Evolutionary conservation across 23 tunicate species (phyloP).

Genomic region (Ascidia mentula): DNA sequence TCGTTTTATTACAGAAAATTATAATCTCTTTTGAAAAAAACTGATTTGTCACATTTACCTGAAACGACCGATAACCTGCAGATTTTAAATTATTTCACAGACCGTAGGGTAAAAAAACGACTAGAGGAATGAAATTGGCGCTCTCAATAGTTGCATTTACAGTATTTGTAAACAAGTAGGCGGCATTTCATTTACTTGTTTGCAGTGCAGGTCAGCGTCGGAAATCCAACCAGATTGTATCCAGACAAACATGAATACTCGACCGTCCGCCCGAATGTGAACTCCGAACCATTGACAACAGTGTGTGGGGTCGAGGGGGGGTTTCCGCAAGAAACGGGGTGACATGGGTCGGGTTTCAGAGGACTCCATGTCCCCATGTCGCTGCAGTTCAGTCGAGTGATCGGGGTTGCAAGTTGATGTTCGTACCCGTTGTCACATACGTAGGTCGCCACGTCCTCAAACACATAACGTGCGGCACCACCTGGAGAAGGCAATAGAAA

Average conservation of each 20-base stretch:
- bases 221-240: constrained; percentile 38
- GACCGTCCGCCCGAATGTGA: constrained; percentile 25
- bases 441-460: constrained; percentile 31
- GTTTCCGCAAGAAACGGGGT: constrained; percentile 52
- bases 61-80: too few relatives aligned
- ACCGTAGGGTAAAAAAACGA: too few relatives aligned
- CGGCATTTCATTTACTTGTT: constrained; percentile 43
- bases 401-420: not conserved
- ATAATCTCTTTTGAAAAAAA: not conserved
- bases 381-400: constrained; percentile 18
- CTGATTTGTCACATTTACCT: too few relatives aligned
- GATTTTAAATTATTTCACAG: too few relatives aligned
- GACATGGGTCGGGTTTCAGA: constrained; percentile 26
- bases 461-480: constrained; percentile 23
- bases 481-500: not conserved
- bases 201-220: constrained; percentile 23
- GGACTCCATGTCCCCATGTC: constrained; percentile 31
- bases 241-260: constrained; percentile 40
- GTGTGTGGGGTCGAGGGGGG: constrained; percentile 30
- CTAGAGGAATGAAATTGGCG: too few relatives aligned
- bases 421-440: constrained; percentile 38
- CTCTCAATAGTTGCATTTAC: too few relatives aligned
- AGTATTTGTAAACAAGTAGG: too few relatives aligned
- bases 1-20: too few relatives aligned
- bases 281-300: not conserved